These are phyloP conservation scores for Lepidocyrtoides sp. DNA, from an alignment of 2,888 invertebrate genomes.

Conservation along the genomic window DNA sequence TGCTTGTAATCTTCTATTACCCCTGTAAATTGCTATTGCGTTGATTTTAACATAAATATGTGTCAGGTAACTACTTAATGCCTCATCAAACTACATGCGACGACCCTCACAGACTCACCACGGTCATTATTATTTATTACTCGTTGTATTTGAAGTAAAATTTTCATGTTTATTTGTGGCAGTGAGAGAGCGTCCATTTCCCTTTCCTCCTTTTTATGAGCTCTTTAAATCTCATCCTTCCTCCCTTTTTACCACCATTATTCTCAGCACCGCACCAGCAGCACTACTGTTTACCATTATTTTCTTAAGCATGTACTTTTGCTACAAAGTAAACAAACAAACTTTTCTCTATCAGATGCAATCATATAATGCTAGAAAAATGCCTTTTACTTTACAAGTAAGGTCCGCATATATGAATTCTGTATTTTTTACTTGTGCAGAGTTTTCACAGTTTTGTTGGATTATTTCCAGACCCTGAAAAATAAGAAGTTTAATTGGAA, in stretches of 20 bases:
- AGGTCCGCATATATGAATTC: too few species aligned
- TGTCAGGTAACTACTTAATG: neutral
- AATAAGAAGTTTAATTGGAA: too few species aligned
- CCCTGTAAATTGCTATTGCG: neutral
- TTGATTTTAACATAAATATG: neutral
- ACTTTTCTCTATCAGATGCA: neutral
- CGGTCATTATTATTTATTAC: neutral
- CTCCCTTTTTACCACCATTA: neutral
- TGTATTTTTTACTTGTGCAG: too few species aligned
- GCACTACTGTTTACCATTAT: too few species aligned
- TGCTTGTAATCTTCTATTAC: neutral
- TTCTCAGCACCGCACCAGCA: neutral
- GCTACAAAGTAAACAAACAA: slow-evolving; percentile 3
- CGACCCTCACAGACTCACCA: neutral
- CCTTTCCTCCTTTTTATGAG: slow-evolving; percentile 24
- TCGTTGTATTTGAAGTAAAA: neutral
- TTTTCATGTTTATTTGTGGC: neutral
- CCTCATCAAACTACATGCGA: neutral
- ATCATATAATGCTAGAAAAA: too few species aligned
- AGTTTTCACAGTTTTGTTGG: too few species aligned
- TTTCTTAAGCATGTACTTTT: too few species aligned
- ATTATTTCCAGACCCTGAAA: too few species aligned
- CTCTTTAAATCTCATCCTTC: slow-evolving; percentile 20
- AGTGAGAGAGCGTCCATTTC: neutral
- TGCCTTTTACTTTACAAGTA: too few species aligned